phyloP scores from a whole-genome alignment of 1,140 invertebrate species.

The Ctenoplectra terminalis region DNA sequence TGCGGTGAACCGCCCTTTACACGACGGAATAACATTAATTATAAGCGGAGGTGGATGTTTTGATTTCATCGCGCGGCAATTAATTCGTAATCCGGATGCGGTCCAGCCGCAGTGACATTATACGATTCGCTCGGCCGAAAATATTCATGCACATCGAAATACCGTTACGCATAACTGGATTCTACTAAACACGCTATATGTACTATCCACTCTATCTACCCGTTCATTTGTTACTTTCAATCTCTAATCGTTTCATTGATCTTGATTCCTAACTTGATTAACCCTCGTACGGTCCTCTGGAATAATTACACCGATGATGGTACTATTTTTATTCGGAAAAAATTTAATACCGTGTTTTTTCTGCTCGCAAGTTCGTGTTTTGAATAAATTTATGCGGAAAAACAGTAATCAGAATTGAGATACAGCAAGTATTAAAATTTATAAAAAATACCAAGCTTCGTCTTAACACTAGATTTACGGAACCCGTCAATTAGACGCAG shows the following conservation, averaged over 20 bases:
- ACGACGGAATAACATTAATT: slow-evolving; percentile 70
- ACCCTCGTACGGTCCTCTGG: too few relatives aligned
- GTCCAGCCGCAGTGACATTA: slow-evolving; percentile 68
- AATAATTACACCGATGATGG: too few relatives aligned
- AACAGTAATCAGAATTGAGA: too few relatives aligned
- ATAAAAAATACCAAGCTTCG: too few relatives aligned
- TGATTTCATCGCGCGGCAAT: slow-evolving; percentile 69
- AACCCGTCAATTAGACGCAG: too few relatives aligned
- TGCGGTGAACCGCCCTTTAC: slow-evolving; percentile 68
- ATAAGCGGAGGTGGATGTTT: slow-evolving; percentile 69
- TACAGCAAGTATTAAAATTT: too few relatives aligned
- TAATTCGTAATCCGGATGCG: slow-evolving; percentile 70
- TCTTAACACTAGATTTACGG: too few relatives aligned
- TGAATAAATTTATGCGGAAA: too few relatives aligned
- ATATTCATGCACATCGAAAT: slow-evolving; percentile 69
- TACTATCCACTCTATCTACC: background rate
- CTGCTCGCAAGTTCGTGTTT: too few relatives aligned
- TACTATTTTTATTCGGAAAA: too few relatives aligned
- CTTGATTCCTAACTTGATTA: background rate
- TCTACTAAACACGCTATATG: background rate
- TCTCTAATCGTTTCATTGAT: background rate
- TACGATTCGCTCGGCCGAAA: slow-evolving; percentile 68
- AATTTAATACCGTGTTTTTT: too few relatives aligned
- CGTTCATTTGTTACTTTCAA: slow-evolving; percentile 12
- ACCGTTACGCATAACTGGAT: slow-evolving; percentile 67